Base-by-base conservation (phyloP, 2,888 invertebrate genomes). In the Ophioninae sp. region DNA sequence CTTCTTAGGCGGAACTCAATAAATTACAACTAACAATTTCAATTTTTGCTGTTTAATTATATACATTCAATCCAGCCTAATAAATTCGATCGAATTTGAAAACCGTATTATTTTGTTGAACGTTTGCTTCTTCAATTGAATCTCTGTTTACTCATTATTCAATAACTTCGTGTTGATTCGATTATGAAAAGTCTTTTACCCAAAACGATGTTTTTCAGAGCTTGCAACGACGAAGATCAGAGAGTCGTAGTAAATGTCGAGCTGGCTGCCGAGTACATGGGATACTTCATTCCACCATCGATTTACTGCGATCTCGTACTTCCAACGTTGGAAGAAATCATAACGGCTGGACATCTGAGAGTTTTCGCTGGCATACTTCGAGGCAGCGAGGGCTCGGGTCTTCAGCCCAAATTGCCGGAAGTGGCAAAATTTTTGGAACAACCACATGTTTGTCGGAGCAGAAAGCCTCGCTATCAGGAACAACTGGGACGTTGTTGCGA, bases 251-350 rank as follows among this genome's bases (percentile, higher is more conserved):
- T 94, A 90, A 94, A 94, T 89, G 95, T 96, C 59, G 94, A 95
- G 89, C 94, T 94, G 69, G 95, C 96, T 2, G 95, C 96, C 0
- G 95, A 96, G 90, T 93, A 96, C 72, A 94, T 97, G 85, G 97
- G 97, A 13, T 95, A 96, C 89, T 97, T 97, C 93, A 95, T 97
- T 67, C 93, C 94, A 0, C 95, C 96, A 0, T 93, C 94, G 23
- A 94, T 95, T 0, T 97, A 96, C 95, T 95, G 95, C 92, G 95
- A 95, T 63, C 92, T 96, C 5, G 91, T 96, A n/a, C 93, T 96
- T 79, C 94, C 95, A 0, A 94, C 95, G 5, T 92, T 96, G 77
- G 95, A 96, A 85, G 94, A 94, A 74, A 92, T 91, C 41, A 91
- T 93, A 13, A 93, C 94, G 75, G 90, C 91, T 83, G 94, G 94